phyloP scores from a whole-genome alignment of 2,797 vertebrate genomes.

The Sebastes flavidus region DNA sequence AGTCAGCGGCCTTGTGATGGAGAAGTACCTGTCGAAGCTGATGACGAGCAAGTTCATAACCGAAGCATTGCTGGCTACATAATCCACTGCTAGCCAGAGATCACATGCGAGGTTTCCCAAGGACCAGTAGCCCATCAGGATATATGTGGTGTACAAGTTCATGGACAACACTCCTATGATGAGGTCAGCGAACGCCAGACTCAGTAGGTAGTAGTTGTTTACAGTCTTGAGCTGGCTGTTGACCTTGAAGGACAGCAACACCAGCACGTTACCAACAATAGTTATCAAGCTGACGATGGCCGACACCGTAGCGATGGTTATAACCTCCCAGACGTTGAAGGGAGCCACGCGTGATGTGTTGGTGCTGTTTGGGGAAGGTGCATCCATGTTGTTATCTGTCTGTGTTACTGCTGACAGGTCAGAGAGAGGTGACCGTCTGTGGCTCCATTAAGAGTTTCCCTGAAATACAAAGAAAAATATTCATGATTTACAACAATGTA shows the following conservation, averaged over 20 bases:
- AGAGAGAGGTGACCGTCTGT: slow-evolving; percentile 17
- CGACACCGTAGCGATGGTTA: slow-evolving; percentile 92
- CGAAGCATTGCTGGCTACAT: slow-evolving; percentile 97
- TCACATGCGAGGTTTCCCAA: slow-evolving; percentile 96
- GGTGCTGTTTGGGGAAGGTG: slow-evolving; percentile 82
- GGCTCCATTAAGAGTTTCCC: slow-evolving; percentile 61
- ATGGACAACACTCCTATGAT: slow-evolving; percentile 97
- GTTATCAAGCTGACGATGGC: slow-evolving; percentile 95
- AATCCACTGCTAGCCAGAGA: slow-evolving; percentile 96
- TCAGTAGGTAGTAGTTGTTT: slow-evolving; percentile 98
- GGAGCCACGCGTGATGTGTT: slow-evolving; percentile 81
- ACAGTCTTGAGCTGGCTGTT: slow-evolving; percentile 99
- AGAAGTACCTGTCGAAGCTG: slow-evolving; percentile 98
- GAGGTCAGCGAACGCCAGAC: slow-evolving; percentile 96
- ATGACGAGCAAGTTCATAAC: slow-evolving; percentile 99
- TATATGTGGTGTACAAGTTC: slow-evolving; percentile 97
- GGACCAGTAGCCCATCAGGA: slow-evolving; percentile 96
- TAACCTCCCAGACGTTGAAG: slow-evolving; percentile 90
- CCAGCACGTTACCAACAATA: slow-evolving; percentile 93
- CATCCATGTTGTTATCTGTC: slow-evolving; percentile 80
- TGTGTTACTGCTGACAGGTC: slow-evolving; percentile 26
- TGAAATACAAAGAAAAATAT: slow-evolving; percentile 61
- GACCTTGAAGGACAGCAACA: slow-evolving; percentile 96
- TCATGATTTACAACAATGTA: background rate
- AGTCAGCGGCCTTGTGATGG: slow-evolving; percentile 95